Base-by-base conservation (phyloP, 2,797 vertebrate genomes). In the Crax fasciolata region DNA sequence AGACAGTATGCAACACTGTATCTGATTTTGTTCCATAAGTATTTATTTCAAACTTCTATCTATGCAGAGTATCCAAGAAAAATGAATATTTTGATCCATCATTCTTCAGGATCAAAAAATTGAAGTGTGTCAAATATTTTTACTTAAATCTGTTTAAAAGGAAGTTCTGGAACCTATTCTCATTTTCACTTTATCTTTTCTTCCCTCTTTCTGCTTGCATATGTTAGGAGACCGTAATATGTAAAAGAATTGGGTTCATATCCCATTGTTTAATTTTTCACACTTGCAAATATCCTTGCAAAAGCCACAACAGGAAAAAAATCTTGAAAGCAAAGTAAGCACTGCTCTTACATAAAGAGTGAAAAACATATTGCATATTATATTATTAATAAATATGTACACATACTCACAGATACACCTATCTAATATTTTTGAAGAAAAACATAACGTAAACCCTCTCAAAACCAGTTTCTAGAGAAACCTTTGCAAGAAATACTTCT, bases 321-420 rank as follows among this genome's bases (percentile, higher is more conserved):
- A 65, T 12, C 23, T 57, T 51, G 71, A 43, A 81, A 55, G 6
- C 35, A 46, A 85, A 66, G 43, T 3, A 63, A 65, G 7, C 16
- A 46, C 18, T 48, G 17, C 10, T 77, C 2, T 72, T 87, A 54
- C 57, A 8, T 20, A 78, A 85, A 61, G 17, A 5, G 1, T 58
- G 20, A 59, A 93, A 75, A 90, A 11, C 10, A 8, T 39, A 12
- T 3, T 1, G 1, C 14, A 6, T 54, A 62, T 62, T 21, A 43
- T 68, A 80, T 81, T 81, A 66, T 5, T 76, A 28, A 51, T 11
- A 89, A 57, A 63, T 6, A 49, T 0, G 44, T 7, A 65, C 32
- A 71, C 1, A 49, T 5, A 27, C 28, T 23, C 16, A 52, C 46
- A 43, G 2, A 13, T 0, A 0, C 14, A 66, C 21, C 9, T 61